A percentile compares a stretch with the other conserved stretches of the same genome.
phyloP scores from a whole-genome alignment of 2,113 vertebrate species.

The Propithecus coquereli region DNA sequence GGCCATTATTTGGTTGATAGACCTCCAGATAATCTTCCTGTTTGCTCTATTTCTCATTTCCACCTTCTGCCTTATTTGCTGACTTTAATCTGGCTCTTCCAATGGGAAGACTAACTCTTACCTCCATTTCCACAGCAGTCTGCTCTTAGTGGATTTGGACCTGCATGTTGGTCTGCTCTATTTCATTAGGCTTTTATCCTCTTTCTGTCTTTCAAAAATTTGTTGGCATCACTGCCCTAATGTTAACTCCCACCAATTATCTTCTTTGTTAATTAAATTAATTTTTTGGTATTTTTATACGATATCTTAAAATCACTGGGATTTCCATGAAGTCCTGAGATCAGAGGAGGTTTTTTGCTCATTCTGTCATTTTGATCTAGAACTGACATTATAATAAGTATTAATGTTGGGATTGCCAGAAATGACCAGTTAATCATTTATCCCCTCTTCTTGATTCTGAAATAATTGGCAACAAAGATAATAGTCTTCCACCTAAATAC shows the following conservation, averaged over 20 bases:
- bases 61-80: background rate
- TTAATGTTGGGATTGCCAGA: background rate
- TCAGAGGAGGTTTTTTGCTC: background rate
- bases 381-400: background rate
- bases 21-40: background rate
- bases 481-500: background rate
- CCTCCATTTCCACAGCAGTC: background rate
- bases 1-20: background rate
- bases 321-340: background rate
- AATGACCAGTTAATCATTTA: background rate
- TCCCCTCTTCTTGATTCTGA: background rate
- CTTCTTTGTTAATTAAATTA: background rate
- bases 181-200: background rate
- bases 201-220: background rate
- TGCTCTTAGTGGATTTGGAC: background rate
- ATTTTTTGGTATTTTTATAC: background rate
- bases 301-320: background rate
- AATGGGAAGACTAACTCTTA: background rate
- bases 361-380: background rate
- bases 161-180: background rate
- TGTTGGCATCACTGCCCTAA: background rate
- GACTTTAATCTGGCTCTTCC: background rate
- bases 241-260: background rate
- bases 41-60: background rate
- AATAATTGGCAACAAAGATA: constrained; percentile 24